These are phyloP conservation scores for Hemicentrotus pulcherrimus DNA, from an alignment of 35 echinoderm and acorn worm genomes.

Conservation along the genomic window DNA sequence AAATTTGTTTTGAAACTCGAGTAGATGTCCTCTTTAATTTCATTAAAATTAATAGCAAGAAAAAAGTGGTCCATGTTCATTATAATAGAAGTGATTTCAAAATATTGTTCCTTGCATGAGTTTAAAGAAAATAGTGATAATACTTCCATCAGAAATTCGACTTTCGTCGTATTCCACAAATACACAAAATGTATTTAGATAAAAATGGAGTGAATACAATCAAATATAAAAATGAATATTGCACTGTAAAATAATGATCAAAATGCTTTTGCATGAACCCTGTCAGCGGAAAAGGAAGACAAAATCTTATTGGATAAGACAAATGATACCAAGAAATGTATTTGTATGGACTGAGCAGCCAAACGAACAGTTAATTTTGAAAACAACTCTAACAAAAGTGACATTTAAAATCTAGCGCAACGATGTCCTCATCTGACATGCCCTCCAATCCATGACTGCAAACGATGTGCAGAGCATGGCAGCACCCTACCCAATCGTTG, in stretches of 20 bases:
- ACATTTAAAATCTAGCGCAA: neutral
- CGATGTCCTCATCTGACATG: neutral
- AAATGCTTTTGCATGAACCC: neutral
- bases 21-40: conserved; percentile 5
- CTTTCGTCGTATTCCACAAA: neutral
- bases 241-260: conserved; percentile 8
- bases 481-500: neutral
- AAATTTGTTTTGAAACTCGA: neutral
- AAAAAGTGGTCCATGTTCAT: neutral
- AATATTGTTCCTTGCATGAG: conserved; percentile 24
- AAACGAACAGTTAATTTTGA: too few relatives aligned
- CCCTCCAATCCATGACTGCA: neutral
- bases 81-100: neutral
- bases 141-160: neutral
- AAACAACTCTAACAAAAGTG: neutral
- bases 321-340: neutral
- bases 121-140: neutral
- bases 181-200: neutral
- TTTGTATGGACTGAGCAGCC: neutral
- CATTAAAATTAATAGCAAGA: neutral
- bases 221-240: conserved; percentile 10
- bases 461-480: neutral
- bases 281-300: neutral
- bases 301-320: neutral
- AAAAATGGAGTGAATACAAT: neutral